These are phyloP conservation scores for Triplophysa dalaica DNA, from an alignment of 2,113 vertebrate species.

Conservation along the genomic window DNA sequence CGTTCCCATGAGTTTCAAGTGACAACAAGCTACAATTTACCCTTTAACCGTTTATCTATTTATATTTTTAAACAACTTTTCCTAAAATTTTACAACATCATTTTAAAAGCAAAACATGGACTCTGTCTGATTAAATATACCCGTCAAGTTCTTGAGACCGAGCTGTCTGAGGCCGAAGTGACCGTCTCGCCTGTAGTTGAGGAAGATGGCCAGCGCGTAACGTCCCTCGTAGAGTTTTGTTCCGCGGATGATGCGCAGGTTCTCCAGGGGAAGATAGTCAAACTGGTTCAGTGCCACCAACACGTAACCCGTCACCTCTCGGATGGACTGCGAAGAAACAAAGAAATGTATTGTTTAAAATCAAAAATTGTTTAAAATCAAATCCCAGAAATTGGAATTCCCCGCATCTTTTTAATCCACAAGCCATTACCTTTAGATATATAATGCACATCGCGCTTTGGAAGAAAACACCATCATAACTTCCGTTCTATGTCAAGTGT, in stretches of 20 bases:
- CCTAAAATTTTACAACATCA: background rate
- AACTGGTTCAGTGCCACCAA: constrained; percentile 97
- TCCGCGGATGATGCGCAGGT: constrained; percentile 91
- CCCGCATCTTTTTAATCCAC: no score
- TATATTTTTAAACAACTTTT: background rate
- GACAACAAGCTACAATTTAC: no score
- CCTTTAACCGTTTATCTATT: no score
- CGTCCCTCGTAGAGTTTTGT: constrained; percentile 94
- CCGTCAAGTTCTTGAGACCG: constrained; percentile 92
- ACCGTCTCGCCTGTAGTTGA: constrained; percentile 95
- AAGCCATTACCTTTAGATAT: no score
- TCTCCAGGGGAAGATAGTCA: constrained; percentile 93
- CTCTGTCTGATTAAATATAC: constrained; percentile 61
- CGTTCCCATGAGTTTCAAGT: no score
- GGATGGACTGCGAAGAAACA: constrained; percentile 81
- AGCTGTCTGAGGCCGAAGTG: constrained; percentile 90
- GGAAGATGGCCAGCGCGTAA: constrained; percentile 90
- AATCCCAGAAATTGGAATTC: no score
- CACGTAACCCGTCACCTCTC: constrained; percentile 96
- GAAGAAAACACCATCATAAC: no score
- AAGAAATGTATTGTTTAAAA: background rate
- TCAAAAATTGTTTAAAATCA: no score
- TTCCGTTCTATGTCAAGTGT: no score
- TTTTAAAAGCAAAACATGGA: background rate
- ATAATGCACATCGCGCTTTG: no score